phyloP scores from a whole-genome alignment of 2,888 invertebrate species.

The Caenorhabditis japonica region DNA sequence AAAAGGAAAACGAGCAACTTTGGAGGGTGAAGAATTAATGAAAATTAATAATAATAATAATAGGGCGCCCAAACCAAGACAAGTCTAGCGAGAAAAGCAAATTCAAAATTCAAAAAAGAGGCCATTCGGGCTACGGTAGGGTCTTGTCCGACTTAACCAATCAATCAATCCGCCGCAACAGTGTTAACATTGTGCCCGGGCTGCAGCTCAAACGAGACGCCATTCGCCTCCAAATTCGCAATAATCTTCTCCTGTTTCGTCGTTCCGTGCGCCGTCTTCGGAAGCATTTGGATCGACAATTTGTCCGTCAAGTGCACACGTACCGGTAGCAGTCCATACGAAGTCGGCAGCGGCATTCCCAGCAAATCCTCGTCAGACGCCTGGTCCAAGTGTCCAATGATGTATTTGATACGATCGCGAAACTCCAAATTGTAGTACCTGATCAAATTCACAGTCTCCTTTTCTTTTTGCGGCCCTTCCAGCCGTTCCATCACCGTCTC shows the following conservation, averaged over 20 bases:
- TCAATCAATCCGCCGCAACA: no score
- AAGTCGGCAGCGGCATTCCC: conserved; percentile 46
- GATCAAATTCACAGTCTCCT: conserved; percentile 23
- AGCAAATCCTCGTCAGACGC: conserved; percentile 28
- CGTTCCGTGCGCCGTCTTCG: conserved; percentile 16
- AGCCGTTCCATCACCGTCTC: conserved; percentile 18
- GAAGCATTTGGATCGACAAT: conserved; percentile 31
- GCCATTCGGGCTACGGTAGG: no score
- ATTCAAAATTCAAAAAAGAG: no score
- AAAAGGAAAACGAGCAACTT: no score
- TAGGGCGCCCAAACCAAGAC: no score
- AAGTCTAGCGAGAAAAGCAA: no score
- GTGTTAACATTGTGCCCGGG: no score
- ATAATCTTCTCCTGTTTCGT: conserved; percentile 29
- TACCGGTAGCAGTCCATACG: conserved; percentile 33
- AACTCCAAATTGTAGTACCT: conserved; percentile 45
- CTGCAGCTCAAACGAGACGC: background rate
- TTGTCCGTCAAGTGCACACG: conserved; percentile 17
- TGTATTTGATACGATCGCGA: conserved; percentile 33
- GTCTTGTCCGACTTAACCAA: no score
- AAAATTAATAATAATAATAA: no score
- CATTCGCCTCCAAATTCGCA: conserved; percentile 19
- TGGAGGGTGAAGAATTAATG: no score
- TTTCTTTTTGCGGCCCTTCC: background rate
- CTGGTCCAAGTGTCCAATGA: conserved; percentile 28